Base-by-base conservation (phyloP, 1,140 invertebrate genomes). In the Leptoteleia sp. region DNA sequence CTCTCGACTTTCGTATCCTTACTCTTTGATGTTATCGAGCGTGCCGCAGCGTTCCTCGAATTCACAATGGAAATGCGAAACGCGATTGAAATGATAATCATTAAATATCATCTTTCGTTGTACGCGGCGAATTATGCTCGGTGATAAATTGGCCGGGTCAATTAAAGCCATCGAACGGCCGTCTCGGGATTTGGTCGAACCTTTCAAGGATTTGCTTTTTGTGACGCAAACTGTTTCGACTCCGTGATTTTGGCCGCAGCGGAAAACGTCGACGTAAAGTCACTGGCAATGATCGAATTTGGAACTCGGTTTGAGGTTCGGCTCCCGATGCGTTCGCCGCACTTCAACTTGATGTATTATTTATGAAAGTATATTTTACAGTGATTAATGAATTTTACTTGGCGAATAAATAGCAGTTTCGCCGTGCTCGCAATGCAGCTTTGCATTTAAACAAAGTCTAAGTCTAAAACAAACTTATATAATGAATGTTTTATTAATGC, bases 371-470 rank as follows among this genome's bases (percentile, higher is more conserved):
- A 1, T 22, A 13, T 33, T 37, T 61, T 59, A 8, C 29, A 6
- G 42, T 64, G 61, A 64, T 64, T 64, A 64, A 64, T 64, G 61
- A 64, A 38, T 52, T 50, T 47, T 37, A 64, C 40, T 48, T 62
- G 11, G 4, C 15, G 19, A 42, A 42, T 38, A n/a, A n/a, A 37
- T n/a, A 33, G 8, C n/a, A 1, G 25, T 54, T 47, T 37, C n/a
- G 8, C 42, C 13, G 16, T 8, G 37, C 48, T 15, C 11, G 29
- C 6, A 59, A 61, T 61, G 40, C 31, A 16, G 12, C 2, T 47
- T 35, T 37, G 16, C 16, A 35, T 47, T 61, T 47, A 16, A 47
- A 61, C 29, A 61, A 61, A 25, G 38, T 43, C 3, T n/a, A 54
- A 38, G 11, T 22, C 0, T 13, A n/a, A n/a, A n/a, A n/a, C n/a